Evolutionary conservation across 1,140 invertebrate species (phyloP).

Genomic region (Colletes latitarsis): DNA sequence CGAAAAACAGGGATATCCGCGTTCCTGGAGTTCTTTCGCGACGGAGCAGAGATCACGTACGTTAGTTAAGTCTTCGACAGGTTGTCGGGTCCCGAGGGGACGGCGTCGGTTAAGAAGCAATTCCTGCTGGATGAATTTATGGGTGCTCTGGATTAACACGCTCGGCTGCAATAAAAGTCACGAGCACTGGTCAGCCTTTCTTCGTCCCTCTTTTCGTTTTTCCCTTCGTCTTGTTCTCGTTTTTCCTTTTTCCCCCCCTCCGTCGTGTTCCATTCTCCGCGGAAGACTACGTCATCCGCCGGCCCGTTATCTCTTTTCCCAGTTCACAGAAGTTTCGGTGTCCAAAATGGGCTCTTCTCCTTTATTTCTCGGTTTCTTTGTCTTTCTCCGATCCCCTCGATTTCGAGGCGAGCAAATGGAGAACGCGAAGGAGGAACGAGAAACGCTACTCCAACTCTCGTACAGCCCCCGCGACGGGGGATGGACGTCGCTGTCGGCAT

Average conservation of each 20-base stretch:
- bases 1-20: neutral
- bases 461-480: neutral
- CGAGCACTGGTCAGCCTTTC: slow-evolving; percentile 27
- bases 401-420: slow-evolving; percentile 29
- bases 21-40: neutral
- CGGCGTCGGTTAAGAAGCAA: slow-evolving; percentile 69
- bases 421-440: slow-evolving; percentile 18
- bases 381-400: slow-evolving; percentile 1
- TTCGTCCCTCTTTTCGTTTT: neutral
- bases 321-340: slow-evolving; percentile 26
- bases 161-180: slow-evolving; percentile 70
- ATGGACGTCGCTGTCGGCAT: slow-evolving; percentile 48
- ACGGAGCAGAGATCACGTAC: slow-evolving; percentile 39
- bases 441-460: slow-evolving; percentile 1
- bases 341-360: slow-evolving; percentile 10
- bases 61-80: slow-evolving; percentile 64
- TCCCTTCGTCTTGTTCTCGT: neutral
- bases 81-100: slow-evolving; percentile 47
- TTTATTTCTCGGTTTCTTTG: slow-evolving; percentile 34
- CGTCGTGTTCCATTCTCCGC: neutral
- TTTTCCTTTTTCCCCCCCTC: slow-evolving; percentile 1
- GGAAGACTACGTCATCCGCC: neutral
- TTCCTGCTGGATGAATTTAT: slow-evolving; percentile 73
- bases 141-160: slow-evolving; percentile 69
- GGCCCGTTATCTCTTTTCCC: neutral